These are phyloP conservation scores for Exaiptasia diaphana DNA, from an alignment of 64 coral and sea anemone species.

Conservation along the genomic window DNA sequence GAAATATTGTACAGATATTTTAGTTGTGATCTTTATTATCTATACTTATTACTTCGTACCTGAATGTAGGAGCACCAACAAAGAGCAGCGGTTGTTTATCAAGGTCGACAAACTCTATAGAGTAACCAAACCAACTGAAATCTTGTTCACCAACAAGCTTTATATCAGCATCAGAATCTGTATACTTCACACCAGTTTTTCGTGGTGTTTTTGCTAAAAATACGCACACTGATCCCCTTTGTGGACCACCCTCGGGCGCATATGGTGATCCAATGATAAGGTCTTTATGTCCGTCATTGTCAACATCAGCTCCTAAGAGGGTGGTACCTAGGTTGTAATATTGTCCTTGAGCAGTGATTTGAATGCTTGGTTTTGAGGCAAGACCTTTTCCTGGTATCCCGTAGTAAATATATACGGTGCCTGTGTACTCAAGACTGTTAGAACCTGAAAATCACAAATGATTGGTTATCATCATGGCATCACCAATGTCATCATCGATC, in stretches of 20 bases:
- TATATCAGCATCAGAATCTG: conserved; percentile 62
- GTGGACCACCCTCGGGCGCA: conserved; percentile 78
- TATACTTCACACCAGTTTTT: conserved; percentile 32
- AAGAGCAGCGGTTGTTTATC: conserved; percentile 39
- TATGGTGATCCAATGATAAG: conserved; percentile 93
- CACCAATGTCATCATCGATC: neutral
- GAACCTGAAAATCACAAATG: conserved; percentile 46
- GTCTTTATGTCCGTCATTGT: conserved; percentile 80
- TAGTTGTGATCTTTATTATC: too few relatives aligned
- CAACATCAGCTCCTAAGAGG: conserved; percentile 67
- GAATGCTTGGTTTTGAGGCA: conserved; percentile 7
- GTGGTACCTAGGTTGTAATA: conserved; percentile 94
- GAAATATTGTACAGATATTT: too few relatives aligned
- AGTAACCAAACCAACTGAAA: conserved; percentile 98
- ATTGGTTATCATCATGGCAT: neutral
- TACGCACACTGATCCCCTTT: conserved; percentile 86
- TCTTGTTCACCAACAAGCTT: conserved; percentile 68
- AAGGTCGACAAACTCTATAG: conserved; percentile 10
- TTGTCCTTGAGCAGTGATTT: conserved; percentile 64
- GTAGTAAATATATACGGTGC: conserved; percentile 83
- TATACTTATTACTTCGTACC: too few relatives aligned
- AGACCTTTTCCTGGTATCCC: conserved; percentile 49
- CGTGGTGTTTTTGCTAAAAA: conserved; percentile 70
- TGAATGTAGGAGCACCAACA: conserved; percentile 85
- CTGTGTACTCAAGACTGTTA: conserved; percentile 71